Percentiles rank a stretch among this genome's conserved stretches.
Evolutionary conservation across 2,113 vertebrate genomes (phyloP).

Genomic region (Xyrauchen texanus): DNA sequence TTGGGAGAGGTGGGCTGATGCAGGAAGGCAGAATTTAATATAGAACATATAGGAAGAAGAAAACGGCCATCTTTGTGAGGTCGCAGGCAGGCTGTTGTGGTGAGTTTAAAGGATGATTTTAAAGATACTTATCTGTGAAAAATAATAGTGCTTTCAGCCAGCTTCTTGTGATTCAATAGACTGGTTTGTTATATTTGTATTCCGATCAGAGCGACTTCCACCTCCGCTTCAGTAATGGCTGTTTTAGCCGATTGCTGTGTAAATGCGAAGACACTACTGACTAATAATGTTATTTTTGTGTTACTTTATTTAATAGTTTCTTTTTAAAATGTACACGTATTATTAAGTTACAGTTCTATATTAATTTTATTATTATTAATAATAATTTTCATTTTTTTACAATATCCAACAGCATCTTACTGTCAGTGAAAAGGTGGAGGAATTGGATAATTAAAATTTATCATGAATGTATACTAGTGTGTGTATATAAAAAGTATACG

Average conservation of each 20-base stretch:
- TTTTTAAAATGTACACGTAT: too few species aligned
- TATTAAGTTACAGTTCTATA: too few species aligned
- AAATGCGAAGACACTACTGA: too few species aligned
- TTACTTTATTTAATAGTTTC: too few species aligned
- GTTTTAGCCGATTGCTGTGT: not conserved
- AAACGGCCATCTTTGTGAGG: slow-evolving; percentile 73
- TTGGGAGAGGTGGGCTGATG: slow-evolving; percentile 37
- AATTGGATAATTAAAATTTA: not conserved
- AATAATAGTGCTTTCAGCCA: not conserved
- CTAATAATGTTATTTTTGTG: too few species aligned
- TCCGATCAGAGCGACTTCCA: not conserved
- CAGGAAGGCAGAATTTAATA: not conserved
- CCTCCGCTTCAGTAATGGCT: not conserved
- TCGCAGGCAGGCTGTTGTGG: slow-evolving; percentile 55
- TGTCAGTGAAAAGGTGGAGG: too few species aligned
- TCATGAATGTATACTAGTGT: too few species aligned
- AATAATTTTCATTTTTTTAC: too few species aligned
- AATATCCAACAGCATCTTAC: not conserved
- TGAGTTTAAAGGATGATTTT: slow-evolving; percentile 46
- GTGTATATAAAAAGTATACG: not conserved
- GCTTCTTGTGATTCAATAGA: not conserved
- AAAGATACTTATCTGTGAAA: not conserved
- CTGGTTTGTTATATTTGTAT: not conserved
- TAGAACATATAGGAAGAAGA: slow-evolving; percentile 48
- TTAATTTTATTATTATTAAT: too few species aligned